phyloP scores from a whole-genome alignment of 2,888 invertebrate species.

The Noctua fimbriata region DNA sequence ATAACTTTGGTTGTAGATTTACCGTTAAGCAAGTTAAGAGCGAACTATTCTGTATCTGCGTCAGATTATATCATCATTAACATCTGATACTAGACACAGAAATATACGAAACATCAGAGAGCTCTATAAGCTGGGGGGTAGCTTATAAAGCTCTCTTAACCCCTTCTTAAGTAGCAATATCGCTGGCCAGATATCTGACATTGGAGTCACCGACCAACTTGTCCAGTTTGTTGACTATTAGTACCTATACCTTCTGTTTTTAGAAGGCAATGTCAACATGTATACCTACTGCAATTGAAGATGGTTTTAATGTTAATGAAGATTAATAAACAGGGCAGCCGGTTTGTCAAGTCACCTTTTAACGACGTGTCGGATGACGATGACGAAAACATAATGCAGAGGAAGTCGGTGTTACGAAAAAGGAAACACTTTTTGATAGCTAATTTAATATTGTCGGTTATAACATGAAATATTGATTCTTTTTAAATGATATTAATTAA shows the following conservation, averaged over 20 bases:
- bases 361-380: conserved; percentile 31
- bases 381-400: conserved; percentile 44
- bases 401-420: conserved; percentile 52
- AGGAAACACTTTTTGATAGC: conserved; percentile 45
- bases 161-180: neutral
- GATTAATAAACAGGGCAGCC: conserved; percentile 38
- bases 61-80: neutral
- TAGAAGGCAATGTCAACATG: conserved; percentile 40
- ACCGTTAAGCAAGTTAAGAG: neutral
- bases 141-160: conserved; percentile 9
- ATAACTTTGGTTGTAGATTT: neutral
- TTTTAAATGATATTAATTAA: conserved; percentile 12
- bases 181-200: neutral
- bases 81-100: neutral
- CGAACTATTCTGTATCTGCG: neutral
- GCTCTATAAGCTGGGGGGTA: too few species aligned
- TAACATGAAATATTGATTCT: conserved; percentile 33
- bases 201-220: conserved; percentile 21
- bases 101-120: neutral
- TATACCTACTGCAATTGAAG: conserved; percentile 40
- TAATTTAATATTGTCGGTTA: conserved; percentile 33
- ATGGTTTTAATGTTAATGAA: conserved; percentile 32
- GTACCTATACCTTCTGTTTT: conserved; percentile 8
- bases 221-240: neutral
- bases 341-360: conserved; percentile 51